Conservation (phyloP, 1,140 invertebrate genomes). For the Philaenus spumarius region DNA sequence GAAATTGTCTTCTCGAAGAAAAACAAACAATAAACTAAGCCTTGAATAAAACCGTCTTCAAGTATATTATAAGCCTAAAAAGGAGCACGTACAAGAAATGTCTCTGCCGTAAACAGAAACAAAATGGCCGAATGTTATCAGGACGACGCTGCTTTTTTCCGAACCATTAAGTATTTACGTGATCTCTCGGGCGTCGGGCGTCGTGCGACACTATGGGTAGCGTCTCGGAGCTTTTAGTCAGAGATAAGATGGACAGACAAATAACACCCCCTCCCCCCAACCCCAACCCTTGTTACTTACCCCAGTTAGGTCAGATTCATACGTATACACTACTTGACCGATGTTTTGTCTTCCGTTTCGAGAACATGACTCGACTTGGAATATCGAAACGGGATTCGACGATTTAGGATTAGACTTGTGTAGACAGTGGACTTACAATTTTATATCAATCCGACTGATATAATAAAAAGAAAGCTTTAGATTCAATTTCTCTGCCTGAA, state of each 20-base stretch:
- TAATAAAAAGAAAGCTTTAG: no score
- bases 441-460: no score
- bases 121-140: background rate
- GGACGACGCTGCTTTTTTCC: background rate
- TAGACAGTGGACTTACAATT: no score
- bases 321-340: no score
- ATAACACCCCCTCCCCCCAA: background rate
- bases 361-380: no score
- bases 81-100: background rate
- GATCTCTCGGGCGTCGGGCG: background rate
- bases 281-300: background rate
- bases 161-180: conserved; percentile 1
- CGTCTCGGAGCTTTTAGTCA: background rate
- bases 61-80: background rate
- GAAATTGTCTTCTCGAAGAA: no score
- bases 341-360: background rate
- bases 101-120: background rate
- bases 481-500: no score
- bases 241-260: background rate
- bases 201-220: background rate
- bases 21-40: no score
- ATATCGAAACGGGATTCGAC: no score
- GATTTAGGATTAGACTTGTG: no score
- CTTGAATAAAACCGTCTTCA: background rate
- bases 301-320: no score